Evolutionary conservation across 1,140 invertebrate genomes (phyloP).

Genomic region (Lordiphosa clarofinis): DNA sequence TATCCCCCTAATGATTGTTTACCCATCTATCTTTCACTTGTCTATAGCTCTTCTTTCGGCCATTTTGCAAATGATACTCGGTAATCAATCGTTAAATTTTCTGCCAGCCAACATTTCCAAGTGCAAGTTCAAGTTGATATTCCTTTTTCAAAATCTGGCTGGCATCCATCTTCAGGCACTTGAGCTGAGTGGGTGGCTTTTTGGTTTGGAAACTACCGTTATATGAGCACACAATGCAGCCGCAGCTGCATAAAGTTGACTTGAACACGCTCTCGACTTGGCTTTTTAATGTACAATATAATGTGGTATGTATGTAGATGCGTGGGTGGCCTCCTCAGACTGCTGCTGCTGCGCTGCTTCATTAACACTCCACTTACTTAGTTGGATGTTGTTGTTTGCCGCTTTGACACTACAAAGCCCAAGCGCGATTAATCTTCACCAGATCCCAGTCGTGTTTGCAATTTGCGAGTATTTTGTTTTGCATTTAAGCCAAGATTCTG

Average conservation of each 20-base stretch:
- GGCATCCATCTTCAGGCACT: constrained; percentile 4
- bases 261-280: background rate
- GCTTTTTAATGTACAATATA: too few species aligned
- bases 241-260: constrained; percentile 1
- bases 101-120: constrained; percentile 9
- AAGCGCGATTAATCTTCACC: constrained; percentile 57
- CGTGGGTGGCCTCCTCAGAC: constrained; percentile 6
- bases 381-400: constrained; percentile 21
- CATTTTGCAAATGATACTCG: constrained; percentile 25
- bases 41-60: constrained; percentile 21
- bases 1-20: constrained; percentile 36
- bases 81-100: constrained; percentile 34
- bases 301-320: constrained; percentile 1
- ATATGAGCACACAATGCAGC: constrained; percentile 5
- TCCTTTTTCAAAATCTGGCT: constrained; percentile 19
- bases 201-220: constrained; percentile 6
- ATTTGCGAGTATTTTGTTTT: constrained; percentile 58
- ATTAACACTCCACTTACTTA: constrained; percentile 47
- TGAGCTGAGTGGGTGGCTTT: constrained; percentile 11
- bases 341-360: constrained; percentile 30
- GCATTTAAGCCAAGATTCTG: constrained; percentile 39
- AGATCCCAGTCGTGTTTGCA: constrained; percentile 43
- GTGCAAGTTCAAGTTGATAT: constrained; percentile 39
- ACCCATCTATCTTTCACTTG: constrained; percentile 30
- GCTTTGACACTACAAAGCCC: constrained; percentile 58